Conservation (phyloP, 1,140 invertebrate genomes). For the Diuraphis noxia region DNA sequence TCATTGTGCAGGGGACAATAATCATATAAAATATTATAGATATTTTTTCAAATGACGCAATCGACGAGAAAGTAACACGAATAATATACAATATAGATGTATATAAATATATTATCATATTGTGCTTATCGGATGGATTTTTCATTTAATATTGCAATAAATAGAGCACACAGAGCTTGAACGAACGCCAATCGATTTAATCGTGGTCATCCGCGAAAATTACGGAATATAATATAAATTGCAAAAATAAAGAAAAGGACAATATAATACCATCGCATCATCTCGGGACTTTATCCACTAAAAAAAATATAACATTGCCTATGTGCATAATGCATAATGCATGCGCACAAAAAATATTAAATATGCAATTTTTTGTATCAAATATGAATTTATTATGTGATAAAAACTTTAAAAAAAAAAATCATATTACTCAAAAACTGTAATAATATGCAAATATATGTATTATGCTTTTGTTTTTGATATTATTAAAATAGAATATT, state of each 20-base stretch:
- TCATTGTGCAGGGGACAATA: not conserved
- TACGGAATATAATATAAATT: not conserved
- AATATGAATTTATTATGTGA: not conserved
- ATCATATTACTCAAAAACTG: not conserved
- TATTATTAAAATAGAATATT: not conserved
- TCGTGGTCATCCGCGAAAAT: not conserved
- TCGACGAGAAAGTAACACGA: not conserved
- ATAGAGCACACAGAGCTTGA: not conserved
- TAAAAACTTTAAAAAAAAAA: not conserved
- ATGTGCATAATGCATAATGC: no score
- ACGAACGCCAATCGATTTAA: not conserved
- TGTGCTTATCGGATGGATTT: not conserved
- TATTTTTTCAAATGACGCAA: conserved; percentile 19
- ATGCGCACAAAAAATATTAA: not conserved
- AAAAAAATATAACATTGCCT: not conserved
- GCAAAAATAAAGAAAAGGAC: not conserved
- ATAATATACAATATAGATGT: not conserved
- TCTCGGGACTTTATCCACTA: not conserved
- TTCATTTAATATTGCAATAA: not conserved
- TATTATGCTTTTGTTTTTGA: not conserved
- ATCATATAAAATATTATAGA: not conserved
- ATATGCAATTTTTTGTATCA: not conserved
- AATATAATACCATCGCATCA: not conserved
- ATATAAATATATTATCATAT: not conserved
- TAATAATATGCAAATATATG: not conserved